Evolutionary conservation across 92 coral and sea anemone genomes (phyloP), one percentile per base, ranked within the genome.

Genomic region (Parazoanthus swiftii): DNA sequence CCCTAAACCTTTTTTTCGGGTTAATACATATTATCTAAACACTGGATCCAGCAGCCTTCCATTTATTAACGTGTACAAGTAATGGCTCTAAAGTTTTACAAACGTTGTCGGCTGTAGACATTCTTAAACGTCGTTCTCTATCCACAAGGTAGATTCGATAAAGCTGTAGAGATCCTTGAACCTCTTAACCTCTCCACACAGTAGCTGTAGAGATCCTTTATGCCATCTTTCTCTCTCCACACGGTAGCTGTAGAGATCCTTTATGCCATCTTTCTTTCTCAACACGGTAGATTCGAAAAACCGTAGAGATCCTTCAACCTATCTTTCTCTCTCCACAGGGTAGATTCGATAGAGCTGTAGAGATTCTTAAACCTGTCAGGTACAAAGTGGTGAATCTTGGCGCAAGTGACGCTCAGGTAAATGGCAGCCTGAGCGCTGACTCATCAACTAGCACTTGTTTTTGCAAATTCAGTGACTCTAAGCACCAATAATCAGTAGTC

Each of bases 341-440:
- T 36, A 76, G 81, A 8, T 92, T 90, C 66, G 95, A 87, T 63
- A 89, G 89, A 76, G 93, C 96, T 25, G 94, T 93, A 18, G 95
- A 95, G 72, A 86, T 95, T 14, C 88, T 95, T 50, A 94, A 94
- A 76, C 98, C 98, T 2, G 48, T 92, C 8, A 93, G 95, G 58
- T 95, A 95, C 92, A 94, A 92, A 71, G 81, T 95, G 35, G 91
- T 95, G 25, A 91, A 91, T 35, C 87, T 95, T 79, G 98, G 98
- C 79, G 98, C 94, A 6, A 95, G 98, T 38, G 91, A 95, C 51
- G 98, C 98, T 0, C 98, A 95, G 90, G 98, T 95, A 70, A 29
- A 91, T 10, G 77, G 20, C 33, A 73, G 2, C 33, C 77, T 73
- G 4, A 29, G 20, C 10, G 42, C 16, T 36, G 76, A 33, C 68